Percentiles rank a stretch among this genome's conserved stretches.
These are phyloP conservation scores for Zeugodacus cucurbitae DNA, from an alignment of 1,140 invertebrate genomes.

Conservation along the genomic window DNA sequence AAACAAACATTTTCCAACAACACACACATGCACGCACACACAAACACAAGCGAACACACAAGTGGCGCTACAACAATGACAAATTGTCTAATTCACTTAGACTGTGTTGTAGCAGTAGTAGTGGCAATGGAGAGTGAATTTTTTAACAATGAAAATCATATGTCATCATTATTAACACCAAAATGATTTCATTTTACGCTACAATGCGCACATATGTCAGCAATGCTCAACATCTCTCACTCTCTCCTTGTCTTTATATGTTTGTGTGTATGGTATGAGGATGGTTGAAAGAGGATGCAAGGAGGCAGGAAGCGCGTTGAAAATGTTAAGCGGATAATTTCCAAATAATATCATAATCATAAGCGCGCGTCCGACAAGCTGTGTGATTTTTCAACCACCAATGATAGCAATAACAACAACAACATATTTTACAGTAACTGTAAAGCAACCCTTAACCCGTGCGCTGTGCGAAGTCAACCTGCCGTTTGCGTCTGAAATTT, in stretches of 20 bases:
- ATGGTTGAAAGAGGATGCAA: not conserved
- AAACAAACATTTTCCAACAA: not conserved
- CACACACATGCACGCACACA: not conserved
- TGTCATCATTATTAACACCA: constrained; percentile 66
- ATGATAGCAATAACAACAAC: not conserved
- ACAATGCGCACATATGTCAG: constrained; percentile 57
- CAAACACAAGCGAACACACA: not conserved
- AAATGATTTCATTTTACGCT: constrained; percentile 64
- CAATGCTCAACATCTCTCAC: not conserved
- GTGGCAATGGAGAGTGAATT: constrained; percentile 50
- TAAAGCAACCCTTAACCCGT: not conserved
- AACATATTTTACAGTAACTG: not conserved
- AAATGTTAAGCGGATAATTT: constrained; percentile 64
- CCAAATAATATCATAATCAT: constrained; percentile 66
- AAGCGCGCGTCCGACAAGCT: constrained; percentile 40
- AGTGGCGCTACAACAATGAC: constrained; percentile 49
- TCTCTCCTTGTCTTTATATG: no score
- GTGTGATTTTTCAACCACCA: not conserved
- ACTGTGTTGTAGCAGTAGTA: constrained; percentile 43
- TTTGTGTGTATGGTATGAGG: not conserved
- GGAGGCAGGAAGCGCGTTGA: not conserved
- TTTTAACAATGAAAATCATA: constrained; percentile 65
- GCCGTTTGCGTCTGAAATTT: constrained; percentile 39
- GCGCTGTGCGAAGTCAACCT: not conserved
- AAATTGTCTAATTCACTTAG: constrained; percentile 63